Conservation (phyloP, 2,888 invertebrate genomes). For the Crocallis elinguaria region DNA sequence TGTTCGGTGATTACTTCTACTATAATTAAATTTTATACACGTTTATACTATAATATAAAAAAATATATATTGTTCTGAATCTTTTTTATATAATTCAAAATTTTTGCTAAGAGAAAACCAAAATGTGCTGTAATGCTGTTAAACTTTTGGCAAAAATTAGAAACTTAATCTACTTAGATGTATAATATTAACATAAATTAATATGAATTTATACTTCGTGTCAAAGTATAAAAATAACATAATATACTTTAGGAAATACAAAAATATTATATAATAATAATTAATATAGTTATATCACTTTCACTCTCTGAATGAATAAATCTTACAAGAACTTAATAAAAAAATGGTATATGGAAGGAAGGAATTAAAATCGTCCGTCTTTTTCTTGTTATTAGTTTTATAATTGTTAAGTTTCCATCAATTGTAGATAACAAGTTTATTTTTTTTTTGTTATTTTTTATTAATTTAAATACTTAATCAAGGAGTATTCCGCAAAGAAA, state of each 20-base stretch:
- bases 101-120: not conserved
- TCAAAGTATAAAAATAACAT: constrained; percentile 1
- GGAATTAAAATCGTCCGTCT: not conserved
- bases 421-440: not conserved
- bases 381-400: constrained; percentile 19
- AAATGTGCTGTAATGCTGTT: not conserved
- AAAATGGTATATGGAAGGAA: not conserved
- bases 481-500: not conserved
- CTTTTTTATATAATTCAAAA: not conserved
- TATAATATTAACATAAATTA: not conserved
- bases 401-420: constrained; percentile 19
- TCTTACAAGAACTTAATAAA: not conserved
- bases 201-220: not conserved
- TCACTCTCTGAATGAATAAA: not conserved
- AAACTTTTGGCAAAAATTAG: constrained; percentile 2
- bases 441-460: not conserved
- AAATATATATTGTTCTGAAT: not conserved
- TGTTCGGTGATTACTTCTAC: not conserved
- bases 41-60: not conserved
- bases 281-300: too few relatives aligned
- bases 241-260: not conserved
- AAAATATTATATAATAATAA: too few relatives aligned
- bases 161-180: not conserved
- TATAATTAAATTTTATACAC: not conserved
- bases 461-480: not conserved